Percentiles rank a stretch among this genome's conserved stretches.
phyloP scores from a whole-genome alignment of 2,113 vertebrate species.

The Alces alces region DNA sequence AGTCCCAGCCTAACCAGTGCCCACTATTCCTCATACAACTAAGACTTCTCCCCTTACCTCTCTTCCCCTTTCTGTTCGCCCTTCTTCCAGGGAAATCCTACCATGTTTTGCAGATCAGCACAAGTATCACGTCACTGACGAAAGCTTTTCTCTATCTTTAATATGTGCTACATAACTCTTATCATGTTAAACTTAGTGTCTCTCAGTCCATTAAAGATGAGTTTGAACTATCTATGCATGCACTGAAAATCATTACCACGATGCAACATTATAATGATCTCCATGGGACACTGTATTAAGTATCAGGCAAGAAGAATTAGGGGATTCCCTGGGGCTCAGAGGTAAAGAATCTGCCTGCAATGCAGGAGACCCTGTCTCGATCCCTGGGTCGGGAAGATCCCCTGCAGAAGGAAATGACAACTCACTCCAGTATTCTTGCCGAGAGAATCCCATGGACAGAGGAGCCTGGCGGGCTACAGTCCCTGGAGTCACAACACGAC shows the following conservation, averaged over 20 bases:
- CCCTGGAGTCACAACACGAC: background rate
- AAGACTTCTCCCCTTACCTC: too few relatives aligned
- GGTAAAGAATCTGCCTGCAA: background rate
- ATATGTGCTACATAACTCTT: background rate
- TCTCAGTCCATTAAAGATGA: background rate
- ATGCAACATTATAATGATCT: background rate
- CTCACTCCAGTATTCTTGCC: background rate
- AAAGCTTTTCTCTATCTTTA: background rate
- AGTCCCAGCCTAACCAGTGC: too few relatives aligned
- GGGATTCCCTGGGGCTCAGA: background rate
- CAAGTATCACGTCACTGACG: background rate
- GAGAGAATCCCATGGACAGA: background rate
- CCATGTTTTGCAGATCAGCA: background rate
- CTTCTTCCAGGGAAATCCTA: background rate
- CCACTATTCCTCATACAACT: background rate
- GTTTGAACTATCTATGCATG: background rate
- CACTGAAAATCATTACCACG: background rate
- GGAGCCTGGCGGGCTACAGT: background rate
- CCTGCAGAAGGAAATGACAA: background rate
- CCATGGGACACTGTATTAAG: background rate
- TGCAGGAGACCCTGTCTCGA: background rate
- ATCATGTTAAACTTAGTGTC: background rate
- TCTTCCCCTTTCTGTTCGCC: background rate
- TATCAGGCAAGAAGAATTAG: background rate
- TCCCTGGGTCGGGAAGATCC: background rate